Evolutionary conservation across 2,888 invertebrate genomes (phyloP), one percentile per base, ranked within the genome.

Genomic region (Hirtodrosophila confusa): DNA sequence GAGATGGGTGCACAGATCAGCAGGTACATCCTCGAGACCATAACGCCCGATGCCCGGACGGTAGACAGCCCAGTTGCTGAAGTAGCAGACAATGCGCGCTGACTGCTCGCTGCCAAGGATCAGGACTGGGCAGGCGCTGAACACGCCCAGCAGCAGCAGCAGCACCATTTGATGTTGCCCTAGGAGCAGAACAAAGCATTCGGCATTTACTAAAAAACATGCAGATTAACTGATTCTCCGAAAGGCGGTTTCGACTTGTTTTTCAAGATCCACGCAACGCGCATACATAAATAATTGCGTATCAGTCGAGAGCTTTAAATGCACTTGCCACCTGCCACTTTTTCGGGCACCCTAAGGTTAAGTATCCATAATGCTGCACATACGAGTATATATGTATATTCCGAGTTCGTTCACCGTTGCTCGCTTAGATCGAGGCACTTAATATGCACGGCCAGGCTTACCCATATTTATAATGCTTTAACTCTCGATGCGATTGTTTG

Each of bases 1-100:
- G 44, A 97, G 91, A 90, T 97, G 97, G 0, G 97, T 97, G 90
- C 97, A 97, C 68, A 96, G 91, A 69, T 96, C 94, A 0, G 94
- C 95, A 0, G 97, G 97, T 48, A 97, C 93, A 90, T 97, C 97
- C 55, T 96, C 95, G 71, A 97, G 94, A n/a, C 94, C 95, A 89
- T 97, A 97, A 33, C 94, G 93, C 0, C 97, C 97, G 8, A 95
- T 92, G 3, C 95, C 97, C 0, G 96, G 96, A 36, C 97, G 93
- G 92, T 97, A 96, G 55, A 97, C 93, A 8, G 97, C 97, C 97
- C 91, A 91, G 57, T 91, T 91, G 63, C 91, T 91, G 89, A 94
- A 94, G 92, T 94, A 94, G 65, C 91, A 91, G 7, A 91, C 91
- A 87, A 94, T 91, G 73, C 94, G 93, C 67, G 93, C 92, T 79